phyloP scores from a whole-genome alignment of 2,113 vertebrate species.

The Hassar affinis region DNA sequence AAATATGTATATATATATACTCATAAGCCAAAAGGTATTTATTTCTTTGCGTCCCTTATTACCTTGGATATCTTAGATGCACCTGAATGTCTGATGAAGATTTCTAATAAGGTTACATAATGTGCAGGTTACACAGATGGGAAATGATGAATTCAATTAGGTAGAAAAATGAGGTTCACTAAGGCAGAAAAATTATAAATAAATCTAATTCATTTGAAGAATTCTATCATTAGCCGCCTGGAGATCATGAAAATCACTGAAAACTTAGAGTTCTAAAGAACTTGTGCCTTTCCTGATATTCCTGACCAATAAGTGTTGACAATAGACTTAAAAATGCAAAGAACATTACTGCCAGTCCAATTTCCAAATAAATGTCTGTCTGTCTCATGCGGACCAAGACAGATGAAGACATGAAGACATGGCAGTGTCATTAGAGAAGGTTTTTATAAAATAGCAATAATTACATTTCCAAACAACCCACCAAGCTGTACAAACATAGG shows the following conservation, averaged over 20 bases:
- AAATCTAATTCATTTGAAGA: constrained; percentile 57
- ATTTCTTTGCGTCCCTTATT: constrained; percentile 33
- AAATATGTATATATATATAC: not conserved
- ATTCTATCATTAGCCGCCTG: constrained; percentile 50
- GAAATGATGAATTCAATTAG: constrained; percentile 50
- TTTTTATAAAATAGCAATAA: constrained; percentile 66
- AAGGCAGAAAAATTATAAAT: constrained; percentile 61
- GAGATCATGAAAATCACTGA: not conserved
- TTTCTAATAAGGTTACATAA: constrained; percentile 41
- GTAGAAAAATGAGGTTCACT: constrained; percentile 39
- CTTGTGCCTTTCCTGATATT: constrained; percentile 14
- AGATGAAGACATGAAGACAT: constrained; percentile 45
- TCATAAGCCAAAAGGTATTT: constrained; percentile 22
- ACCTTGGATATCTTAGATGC: constrained; percentile 44
- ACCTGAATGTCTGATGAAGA: constrained; percentile 37
- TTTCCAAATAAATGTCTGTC: constrained; percentile 10
- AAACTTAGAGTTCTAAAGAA: constrained; percentile 23
- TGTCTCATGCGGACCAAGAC: constrained; percentile 4
- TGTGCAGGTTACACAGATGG: constrained; percentile 37
- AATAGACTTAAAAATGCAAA: not conserved
- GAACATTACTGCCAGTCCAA: not conserved
- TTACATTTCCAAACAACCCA: constrained; percentile 57
- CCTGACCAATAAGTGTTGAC: constrained; percentile 5
- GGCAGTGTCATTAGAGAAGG: constrained; percentile 53
- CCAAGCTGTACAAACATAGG: constrained; percentile 67